Conservation (phyloP, 2,113 vertebrate species). For the Pardalotus punctatus region DNA sequence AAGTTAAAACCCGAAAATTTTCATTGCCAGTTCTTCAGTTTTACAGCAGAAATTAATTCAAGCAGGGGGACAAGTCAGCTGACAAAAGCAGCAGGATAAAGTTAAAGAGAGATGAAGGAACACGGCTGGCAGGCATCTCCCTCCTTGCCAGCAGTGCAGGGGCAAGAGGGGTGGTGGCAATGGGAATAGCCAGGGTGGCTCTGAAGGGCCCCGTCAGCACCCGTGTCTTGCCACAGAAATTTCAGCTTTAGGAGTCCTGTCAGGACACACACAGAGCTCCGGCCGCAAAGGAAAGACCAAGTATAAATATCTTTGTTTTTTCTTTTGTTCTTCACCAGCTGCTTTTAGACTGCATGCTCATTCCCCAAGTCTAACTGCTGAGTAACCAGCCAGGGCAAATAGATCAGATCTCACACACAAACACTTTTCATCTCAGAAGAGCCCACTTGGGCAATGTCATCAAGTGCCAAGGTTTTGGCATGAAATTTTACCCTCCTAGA, state of each 20-base stretch:
- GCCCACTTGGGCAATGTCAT: background rate
- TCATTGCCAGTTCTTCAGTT: background rate
- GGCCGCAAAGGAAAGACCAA: background rate
- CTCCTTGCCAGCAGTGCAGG: background rate
- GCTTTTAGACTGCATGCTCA: background rate
- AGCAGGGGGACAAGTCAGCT: background rate
- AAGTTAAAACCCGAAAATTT: background rate
- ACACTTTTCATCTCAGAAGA: background rate
- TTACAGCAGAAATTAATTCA: background rate
- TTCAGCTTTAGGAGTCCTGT: background rate
- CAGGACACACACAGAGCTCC: background rate
- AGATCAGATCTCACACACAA: background rate
- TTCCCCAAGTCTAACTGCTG: background rate
- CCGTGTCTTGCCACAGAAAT: background rate
- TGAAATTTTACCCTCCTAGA: background rate
- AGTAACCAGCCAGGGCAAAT: background rate
- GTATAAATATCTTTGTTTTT: background rate
- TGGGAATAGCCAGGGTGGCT: fast-evolving
- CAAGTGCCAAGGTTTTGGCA: background rate
- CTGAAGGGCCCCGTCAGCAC: background rate
- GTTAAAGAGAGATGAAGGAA: background rate
- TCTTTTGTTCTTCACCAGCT: background rate
- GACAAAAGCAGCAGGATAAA: background rate
- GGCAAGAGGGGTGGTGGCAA: fast-evolving
- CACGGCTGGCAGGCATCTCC: background rate